A percentile compares a stretch with the other conserved stretches of the same genome.
These are phyloP conservation scores for Drosophila navojoa DNA, from an alignment of 1,140 invertebrate species.

Conservation along the genomic window DNA sequence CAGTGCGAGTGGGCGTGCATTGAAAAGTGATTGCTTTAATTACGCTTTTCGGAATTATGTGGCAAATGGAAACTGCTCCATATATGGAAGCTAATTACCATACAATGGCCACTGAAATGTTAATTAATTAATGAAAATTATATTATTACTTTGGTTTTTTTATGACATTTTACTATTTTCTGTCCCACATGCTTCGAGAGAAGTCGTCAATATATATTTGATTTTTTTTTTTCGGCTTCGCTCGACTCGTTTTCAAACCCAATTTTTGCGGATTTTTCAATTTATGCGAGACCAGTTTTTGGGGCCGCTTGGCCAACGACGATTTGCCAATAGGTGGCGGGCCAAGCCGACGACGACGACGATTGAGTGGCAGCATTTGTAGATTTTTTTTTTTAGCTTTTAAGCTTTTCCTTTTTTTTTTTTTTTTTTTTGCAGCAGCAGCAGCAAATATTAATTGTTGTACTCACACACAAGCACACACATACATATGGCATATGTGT, in stretches of 20 bases:
- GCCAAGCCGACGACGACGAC: constrained; percentile 12
- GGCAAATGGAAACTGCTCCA: constrained; percentile 17
- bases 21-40: constrained; percentile 21
- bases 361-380: constrained; percentile 47
- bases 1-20: constrained; percentile 12
- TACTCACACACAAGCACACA: constrained; percentile 14
- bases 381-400: constrained; percentile 55
- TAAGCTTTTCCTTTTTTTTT: constrained; percentile 36
- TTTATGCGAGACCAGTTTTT: constrained; percentile 76
- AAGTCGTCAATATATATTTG: neutral
- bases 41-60: constrained; percentile 45
- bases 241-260: constrained; percentile 60
- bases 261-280: constrained; percentile 74
- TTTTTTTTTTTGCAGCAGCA: too few relatives aligned
- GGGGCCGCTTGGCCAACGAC: constrained; percentile 51
- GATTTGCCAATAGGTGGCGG: constrained; percentile 67
- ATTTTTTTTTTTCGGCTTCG: too few relatives aligned
- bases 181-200: constrained; percentile 64
- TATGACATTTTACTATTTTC: constrained; percentile 21
- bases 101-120: constrained; percentile 8
- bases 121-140: constrained; percentile 38
- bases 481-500: constrained; percentile 5
- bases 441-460: constrained; percentile 78
- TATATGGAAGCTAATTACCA: neutral
- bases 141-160: constrained; percentile 13